A percentile compares a stretch with the other conserved stretches of the same genome.
phyloP scores from a whole-genome alignment of 2,113 vertebrate genomes.

The Stomatorhinus ivindoensis region DNA sequence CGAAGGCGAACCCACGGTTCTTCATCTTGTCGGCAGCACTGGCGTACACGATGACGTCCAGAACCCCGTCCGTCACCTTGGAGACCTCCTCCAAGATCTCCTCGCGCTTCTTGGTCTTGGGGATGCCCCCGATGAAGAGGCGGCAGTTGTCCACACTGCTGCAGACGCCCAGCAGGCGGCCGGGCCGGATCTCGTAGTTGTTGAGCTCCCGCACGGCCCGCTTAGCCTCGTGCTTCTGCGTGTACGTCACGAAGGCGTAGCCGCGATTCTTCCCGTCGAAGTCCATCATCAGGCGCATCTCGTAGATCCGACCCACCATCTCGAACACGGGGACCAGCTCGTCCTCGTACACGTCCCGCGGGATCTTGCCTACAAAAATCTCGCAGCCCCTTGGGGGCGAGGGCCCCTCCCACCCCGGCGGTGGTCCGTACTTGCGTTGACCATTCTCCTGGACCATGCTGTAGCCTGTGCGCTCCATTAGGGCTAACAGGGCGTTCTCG shows the following conservation, averaged over 20 bases:
- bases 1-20: conserved; percentile 95
- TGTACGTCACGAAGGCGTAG: conserved; percentile 95
- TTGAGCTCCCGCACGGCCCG: conserved; percentile 92
- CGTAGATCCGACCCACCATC: conserved; percentile 85
- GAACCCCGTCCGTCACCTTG: conserved; percentile 92
- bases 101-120: conserved; percentile 98
- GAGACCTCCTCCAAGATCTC: conserved; percentile 96
- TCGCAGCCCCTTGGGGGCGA: conserved; percentile 89
- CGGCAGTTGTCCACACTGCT: conserved; percentile 96
- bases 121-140: conserved; percentile 95
- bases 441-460: conserved; percentile 92
- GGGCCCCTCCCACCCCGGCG: conserved; percentile 81
- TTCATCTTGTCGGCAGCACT: conserved; percentile 98
- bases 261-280: conserved; percentile 97
- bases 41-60: conserved; percentile 95
- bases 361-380: conserved; percentile 97
- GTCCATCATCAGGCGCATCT: conserved; percentile 99
- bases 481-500: conserved; percentile 75
- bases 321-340: conserved; percentile 94
- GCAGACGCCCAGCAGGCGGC: conserved; percentile 89
- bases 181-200: conserved; percentile 91
- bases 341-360: conserved; percentile 91
- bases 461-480: conserved; percentile 90
- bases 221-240: conserved; percentile 89
- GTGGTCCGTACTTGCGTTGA: conserved; percentile 91